Base-by-base conservation (phyloP, 1,140 invertebrate species). In the Coelopa frigida region DNA sequence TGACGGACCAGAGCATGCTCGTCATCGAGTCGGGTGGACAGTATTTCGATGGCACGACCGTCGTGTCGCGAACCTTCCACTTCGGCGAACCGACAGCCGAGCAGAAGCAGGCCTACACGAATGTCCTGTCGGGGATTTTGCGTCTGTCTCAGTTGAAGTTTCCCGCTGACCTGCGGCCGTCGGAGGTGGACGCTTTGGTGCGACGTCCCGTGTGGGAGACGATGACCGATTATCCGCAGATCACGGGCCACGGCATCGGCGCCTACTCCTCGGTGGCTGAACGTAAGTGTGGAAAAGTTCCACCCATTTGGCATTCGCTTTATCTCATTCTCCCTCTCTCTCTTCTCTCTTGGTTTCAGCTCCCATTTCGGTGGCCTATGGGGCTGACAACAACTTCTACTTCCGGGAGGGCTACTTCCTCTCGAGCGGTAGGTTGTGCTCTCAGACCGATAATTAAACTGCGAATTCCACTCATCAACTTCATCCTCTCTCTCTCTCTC, bases 1-100 rank as follows among this genome's bases (percentile, higher is more conserved):
- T 98, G 5, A 80, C 77, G 14, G 78, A 75, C 22, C 76, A 81
- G 49, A 81, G 78, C 24, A 80, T 82, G 0, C 54, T 85, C 21
- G 75, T 85, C 3, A 76, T 86, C 33, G 82, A 83, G 52, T 85
- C 84, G 1, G 84, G 83, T 14, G 83, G 83, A 23, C 84, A 86
- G 61, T 86, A 85, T 63, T 71, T 77, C 49, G 89, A 94, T 73
- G 93, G 94, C 27, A 96, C 93, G 2, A 97, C 93, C 1, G 89
- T 95, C 60, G 84, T 96, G 0, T 93, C 94, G 0, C 75, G 94
- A 47, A 98, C 94, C 0, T 71, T 96, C 6, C 90, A 94, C 70
- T 89, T 88, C 60, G 91, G 91, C 1, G 72, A 71, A 12, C 89
- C 92, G 1, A 82, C 84, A 0, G 61, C 73, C 1, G 78, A 85